Evolutionary conservation across 2,797 vertebrate genomes (phyloP), one percentile per base, ranked within the genome.

Genomic region (Meriones psammophilus): DNA sequence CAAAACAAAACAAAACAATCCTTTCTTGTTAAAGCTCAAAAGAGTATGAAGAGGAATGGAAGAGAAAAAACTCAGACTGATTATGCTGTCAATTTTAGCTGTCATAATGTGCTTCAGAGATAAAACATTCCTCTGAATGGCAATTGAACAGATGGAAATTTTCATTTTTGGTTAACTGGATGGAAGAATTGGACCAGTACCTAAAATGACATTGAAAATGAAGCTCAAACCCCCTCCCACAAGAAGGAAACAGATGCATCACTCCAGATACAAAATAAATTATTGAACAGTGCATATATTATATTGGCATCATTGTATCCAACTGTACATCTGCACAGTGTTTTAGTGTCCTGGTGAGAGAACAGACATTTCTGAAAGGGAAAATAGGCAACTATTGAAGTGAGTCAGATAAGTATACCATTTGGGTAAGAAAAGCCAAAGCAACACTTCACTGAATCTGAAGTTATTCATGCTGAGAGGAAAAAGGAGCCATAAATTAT

Each of bases 81-180:
- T 97, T 94, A 98, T 94, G 84, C 87, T 98, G 94, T 97, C 97
- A 98, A 95, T 97, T 98, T 98, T 97, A 97, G 87, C 97, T 96
- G 96, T 79, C 28, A 97, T 95, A 98, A 97, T 89, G 71, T 96
- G 64, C 86, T 97, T 98, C 92, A 96, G 95, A 98, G 92, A 97
- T 95, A 95, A 98, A 98, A 98, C 86, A 79, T 98, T 98, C 84
- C 95, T 97, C 88, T 97, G 89, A 68, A 88, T 66, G 94, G 96
- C 96, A 97, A 96, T 0, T 96, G 93, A 98, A 97, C 80, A 98
- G 97, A 97, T 96, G 85, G 95, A 98, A 97, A 97, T 97, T 97
- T 93, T 98, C 97, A 95, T 93, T 97, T 97, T 97, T 97, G 97
- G 62, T 97, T 98, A 97, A 97, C 86, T 97, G 95, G 97, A 96